A percentile compares a stretch with the other conserved stretches of the same genome.
phyloP scores from a whole-genome alignment of 2,888 invertebrate genomes.

The Tridacna crocea region DNA sequence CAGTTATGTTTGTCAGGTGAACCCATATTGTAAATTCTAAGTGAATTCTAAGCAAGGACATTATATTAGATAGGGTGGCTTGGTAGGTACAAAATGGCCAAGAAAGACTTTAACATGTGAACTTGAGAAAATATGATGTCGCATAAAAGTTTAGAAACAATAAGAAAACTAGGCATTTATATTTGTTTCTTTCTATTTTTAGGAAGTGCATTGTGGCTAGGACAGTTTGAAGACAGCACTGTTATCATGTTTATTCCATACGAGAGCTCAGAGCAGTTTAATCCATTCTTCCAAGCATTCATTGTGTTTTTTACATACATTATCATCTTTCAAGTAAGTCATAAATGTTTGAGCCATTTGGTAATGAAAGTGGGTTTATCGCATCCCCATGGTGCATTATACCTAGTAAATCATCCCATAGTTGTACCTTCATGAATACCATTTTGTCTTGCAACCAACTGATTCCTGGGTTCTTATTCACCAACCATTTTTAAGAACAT shows the following conservation, averaged over 20 bases:
- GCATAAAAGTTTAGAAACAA: too few relatives aligned
- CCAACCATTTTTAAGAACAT: too few relatives aligned
- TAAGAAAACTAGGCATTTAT: too few relatives aligned
- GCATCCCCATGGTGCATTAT: not conserved
- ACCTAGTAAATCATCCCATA: too few relatives aligned
- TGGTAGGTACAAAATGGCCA: too few relatives aligned
- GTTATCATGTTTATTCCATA: constrained; percentile 78
- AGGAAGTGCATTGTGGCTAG: constrained; percentile 91
- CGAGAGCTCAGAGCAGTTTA: constrained; percentile 73
- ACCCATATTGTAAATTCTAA: too few relatives aligned
- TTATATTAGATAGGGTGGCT: too few relatives aligned
- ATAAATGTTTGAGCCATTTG: not conserved
- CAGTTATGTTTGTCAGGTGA: too few relatives aligned
- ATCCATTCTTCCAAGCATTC: constrained; percentile 89
- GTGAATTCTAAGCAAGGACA: too few relatives aligned
- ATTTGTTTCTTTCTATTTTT: constrained; percentile 50
- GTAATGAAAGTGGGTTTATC: not conserved
- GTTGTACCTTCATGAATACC: not conserved
- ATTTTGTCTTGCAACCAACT: not conserved
- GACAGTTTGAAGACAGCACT: constrained; percentile 69
- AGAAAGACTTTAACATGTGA: too few relatives aligned
- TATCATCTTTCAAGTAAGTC: constrained; percentile 93
- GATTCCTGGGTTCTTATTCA: too few relatives aligned
- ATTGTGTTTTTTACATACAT: constrained; percentile 97
- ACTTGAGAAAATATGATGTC: too few relatives aligned